Evolutionary conservation across 2,888 invertebrate species (phyloP), one percentile per base, ranked within the genome.

Genomic region (Apodemia hepburni): DNA sequence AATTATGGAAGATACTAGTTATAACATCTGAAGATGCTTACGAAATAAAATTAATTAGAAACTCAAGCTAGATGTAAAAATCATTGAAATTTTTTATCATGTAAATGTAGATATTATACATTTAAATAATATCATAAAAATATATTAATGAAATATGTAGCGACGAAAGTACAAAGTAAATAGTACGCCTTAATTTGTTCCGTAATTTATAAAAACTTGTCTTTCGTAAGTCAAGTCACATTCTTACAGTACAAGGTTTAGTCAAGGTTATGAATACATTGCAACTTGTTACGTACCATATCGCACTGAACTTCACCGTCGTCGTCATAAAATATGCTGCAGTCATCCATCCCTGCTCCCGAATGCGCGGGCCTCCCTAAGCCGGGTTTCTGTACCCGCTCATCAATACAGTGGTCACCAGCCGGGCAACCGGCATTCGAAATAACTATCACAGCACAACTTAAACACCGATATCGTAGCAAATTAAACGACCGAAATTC

Each of bases 361-460:
- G 75, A 73, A 70, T 69, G 74, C 71, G 74, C 78, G 74, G 79
- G 70, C 66, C 81, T 84, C 79, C 79, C 75, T 80, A 81, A 76
- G 77, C 81, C 75, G 80, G 80, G 77, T 76, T 74, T 74, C 73
- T 71, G 66, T 82, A 85, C 84, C 80, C 92, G 89, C 80, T 90
- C 92, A 84, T 93, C 87, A 78, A 93, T 85, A 70, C 75, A 66
- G 65, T 72, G 65, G 60, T 75, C 71, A 76, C 69, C 76, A 75
- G 81, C 83, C 80, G 92, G 90, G 75, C 80, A 87, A 81, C 93
- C 93, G 88, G 93, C 90, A 89, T 90, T 74, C 85, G 83, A 83
- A 75, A 75, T 67, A 80, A 83, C 80, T 76, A 67, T 73, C 78
- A 80, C 80, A 73, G 72, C 71, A 75, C 70, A 71, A 66, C 70